Conservation (phyloP, 2,888 invertebrate species). For the Drosophila limbata region DNA sequence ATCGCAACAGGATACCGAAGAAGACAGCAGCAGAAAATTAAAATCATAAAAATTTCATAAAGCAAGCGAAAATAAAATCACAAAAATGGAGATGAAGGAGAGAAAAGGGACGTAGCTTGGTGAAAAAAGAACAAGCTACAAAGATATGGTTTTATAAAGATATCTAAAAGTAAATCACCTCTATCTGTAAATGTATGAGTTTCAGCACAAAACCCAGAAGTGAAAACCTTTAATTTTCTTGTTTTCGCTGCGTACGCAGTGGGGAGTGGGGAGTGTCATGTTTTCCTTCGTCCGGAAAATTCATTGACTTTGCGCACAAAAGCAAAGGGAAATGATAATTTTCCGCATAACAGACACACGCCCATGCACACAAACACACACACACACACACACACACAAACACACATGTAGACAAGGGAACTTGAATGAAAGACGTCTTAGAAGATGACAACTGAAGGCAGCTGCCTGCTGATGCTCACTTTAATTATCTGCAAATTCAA, state of each 20-base stretch:
- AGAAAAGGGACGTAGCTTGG: slow-evolving; percentile 24
- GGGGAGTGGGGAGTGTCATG: neutral
- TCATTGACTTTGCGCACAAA: slow-evolving; percentile 70
- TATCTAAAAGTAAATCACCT: slow-evolving; percentile 55
- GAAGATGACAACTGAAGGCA: slow-evolving; percentile 19
- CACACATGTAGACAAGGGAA: slow-evolving; percentile 25
- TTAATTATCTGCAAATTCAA: slow-evolving; percentile 53
- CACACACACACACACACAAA: slow-evolving; percentile 22
- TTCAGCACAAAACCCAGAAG: slow-evolving; percentile 50
- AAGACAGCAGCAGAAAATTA: slow-evolving; percentile 49
- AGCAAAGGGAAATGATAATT: slow-evolving; percentile 72
- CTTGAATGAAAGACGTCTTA: slow-evolving; percentile 23
- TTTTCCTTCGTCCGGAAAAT: slow-evolving; percentile 48
- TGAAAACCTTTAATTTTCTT: slow-evolving; percentile 68
- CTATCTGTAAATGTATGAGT: neutral
- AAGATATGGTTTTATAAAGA: slow-evolving; percentile 44
- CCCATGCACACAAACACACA: slow-evolving; percentile 14
- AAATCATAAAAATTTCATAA: slow-evolving; percentile 60
- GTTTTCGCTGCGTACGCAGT: slow-evolving; percentile 17
- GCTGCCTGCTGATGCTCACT: slow-evolving; percentile 17
- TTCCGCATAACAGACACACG: slow-evolving; percentile 62
- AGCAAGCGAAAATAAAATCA: slow-evolving; percentile 29
- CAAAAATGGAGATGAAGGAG: slow-evolving; percentile 23
- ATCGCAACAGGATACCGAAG: slow-evolving; percentile 22
- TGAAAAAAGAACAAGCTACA: slow-evolving; percentile 69